These are phyloP conservation scores for Cetoscarus ocellatus DNA, from an alignment of 2,797 vertebrate genomes.

Conservation along the genomic window DNA sequence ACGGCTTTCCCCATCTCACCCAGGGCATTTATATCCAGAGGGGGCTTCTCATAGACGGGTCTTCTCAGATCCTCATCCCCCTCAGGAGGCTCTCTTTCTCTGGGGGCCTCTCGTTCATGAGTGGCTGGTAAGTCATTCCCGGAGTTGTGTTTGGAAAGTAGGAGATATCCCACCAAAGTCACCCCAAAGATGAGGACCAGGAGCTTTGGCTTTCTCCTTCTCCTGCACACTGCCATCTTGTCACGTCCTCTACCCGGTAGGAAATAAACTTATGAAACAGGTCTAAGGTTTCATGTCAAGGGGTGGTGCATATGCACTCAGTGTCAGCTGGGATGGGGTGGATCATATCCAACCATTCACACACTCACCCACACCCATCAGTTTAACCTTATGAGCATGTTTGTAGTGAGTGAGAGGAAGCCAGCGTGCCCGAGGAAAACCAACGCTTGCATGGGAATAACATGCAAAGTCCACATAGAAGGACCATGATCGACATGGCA, in stretches of 20 bases:
- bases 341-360: too few relatives aligned
- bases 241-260: slow-evolving; percentile 18
- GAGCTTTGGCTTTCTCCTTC: slow-evolving; percentile 71
- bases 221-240: slow-evolving; percentile 76
- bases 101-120: slow-evolving; percentile 43
- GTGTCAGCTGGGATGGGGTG: too few relatives aligned
- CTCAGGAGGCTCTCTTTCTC: not conserved
- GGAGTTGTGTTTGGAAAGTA: slow-evolving; percentile 63
- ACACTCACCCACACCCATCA: too few relatives aligned
- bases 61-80: slow-evolving; percentile 68
- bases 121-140: slow-evolving; percentile 36
- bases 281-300: slow-evolving; percentile 45
- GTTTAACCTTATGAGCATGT: too few relatives aligned
- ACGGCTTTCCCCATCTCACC: slow-evolving; percentile 92
- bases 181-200: slow-evolving; percentile 65
- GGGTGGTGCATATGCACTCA: not conserved
- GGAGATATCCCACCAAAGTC: slow-evolving; percentile 76
- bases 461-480: too few relatives aligned
- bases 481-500: too few relatives aligned
- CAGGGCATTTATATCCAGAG: slow-evolving; percentile 75
- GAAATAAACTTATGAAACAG: not conserved
- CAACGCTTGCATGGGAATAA: too few relatives aligned
- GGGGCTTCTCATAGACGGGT: slow-evolving; percentile 90
- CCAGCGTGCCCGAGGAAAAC: too few relatives aligned
- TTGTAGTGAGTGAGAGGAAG: too few relatives aligned